These are phyloP conservation scores for Sandelia bainsii DNA, from an alignment of 2,797 vertebrate genomes.

Conservation along the genomic window DNA sequence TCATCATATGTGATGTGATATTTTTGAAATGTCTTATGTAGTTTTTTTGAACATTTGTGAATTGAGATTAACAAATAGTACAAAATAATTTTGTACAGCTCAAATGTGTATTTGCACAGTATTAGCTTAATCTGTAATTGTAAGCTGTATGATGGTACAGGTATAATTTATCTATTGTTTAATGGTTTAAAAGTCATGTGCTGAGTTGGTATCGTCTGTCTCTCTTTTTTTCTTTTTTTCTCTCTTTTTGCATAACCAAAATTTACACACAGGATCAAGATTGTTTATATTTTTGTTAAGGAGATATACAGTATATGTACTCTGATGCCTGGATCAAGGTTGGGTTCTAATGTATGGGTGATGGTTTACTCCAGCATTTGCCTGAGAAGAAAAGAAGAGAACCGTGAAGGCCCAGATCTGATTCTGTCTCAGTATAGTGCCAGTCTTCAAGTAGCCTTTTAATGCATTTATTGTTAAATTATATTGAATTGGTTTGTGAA, in stretches of 20 bases:
- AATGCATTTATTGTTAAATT: conserved; percentile 81
- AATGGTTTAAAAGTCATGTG: conserved; percentile 65
- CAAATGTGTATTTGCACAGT: conserved; percentile 85
- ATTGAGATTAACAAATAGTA: conserved; percentile 75
- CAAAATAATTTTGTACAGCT: conserved; percentile 82
- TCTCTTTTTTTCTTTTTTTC: conserved; percentile 25
- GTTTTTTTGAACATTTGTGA: conserved; percentile 72
- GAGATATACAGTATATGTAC: conserved; percentile 69
- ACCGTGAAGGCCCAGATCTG: conserved; percentile 74
- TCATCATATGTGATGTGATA: conserved; percentile 77
- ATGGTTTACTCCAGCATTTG: conserved; percentile 60
- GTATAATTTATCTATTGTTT: conserved; percentile 75
- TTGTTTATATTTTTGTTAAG: conserved; percentile 78
- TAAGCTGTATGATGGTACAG: conserved; percentile 76
- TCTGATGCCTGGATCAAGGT: conserved; percentile 71
- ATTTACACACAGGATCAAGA: conserved; percentile 69
- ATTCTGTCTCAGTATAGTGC: conserved; percentile 87
- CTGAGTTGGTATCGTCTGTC: conserved; percentile 57
- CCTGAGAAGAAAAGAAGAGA: too few relatives aligned
- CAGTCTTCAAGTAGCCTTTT: conserved; percentile 87
- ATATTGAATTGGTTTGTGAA: conserved; percentile 85
- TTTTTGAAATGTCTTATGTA: conserved; percentile 71
- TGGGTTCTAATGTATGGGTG: conserved; percentile 61
- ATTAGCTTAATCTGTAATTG: conserved; percentile 81
- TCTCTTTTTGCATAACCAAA: conserved; percentile 84